Base-by-base conservation (phyloP, 2,888 invertebrate genomes). In the Chrysotoxum bicinctum region DNA sequence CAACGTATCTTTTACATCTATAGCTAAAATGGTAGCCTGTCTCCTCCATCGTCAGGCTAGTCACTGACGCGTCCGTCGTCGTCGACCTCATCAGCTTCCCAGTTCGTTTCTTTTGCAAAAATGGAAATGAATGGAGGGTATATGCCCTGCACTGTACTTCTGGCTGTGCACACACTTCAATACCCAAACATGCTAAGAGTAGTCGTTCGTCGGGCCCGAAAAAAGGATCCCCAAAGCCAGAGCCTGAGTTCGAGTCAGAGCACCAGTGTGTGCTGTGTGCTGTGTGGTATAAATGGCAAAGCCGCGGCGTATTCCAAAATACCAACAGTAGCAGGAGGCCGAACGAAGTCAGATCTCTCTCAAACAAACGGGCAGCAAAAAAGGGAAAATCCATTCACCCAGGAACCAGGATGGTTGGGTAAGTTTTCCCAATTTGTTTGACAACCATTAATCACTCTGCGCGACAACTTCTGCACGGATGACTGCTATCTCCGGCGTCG, bases 401-500 rank as follows among this genome's bases (percentile, higher is more conserved):
- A 66, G 66, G 50, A 66, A 66, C 82, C 79, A 79, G 85, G 84
- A 84, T 80, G 84, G 84, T 80, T 77, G 80, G 87, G 87, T 79
- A 87, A 84, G 84, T 82, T 87, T 88, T 87, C 87, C 88, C 89
- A 89, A 90, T 90, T 90, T 90, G 89, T 90, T 90, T 90, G 90
- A 89, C 90, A 89, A 89, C 89, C 90, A 90, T 90, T 90, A 90
- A 90, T 90, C 89, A 90, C 89, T 88, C 89, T 87, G 88, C 87
- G 89, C 89, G 89, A 89, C 90, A 90, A 90, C 89, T 89, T 89
- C 88, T 88, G 88, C 88, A 89, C 89, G 89, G 89, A 89, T 90
- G 89, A 90, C 89, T 89, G 90, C 89, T 87, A 78, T 83, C 78
- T 85, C 86, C 77, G 85, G 87, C 81, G 87, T 79, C 85, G 87